Evolutionary conservation across 2,797 vertebrate genomes (phyloP).

Genomic region (Sandelia bainsii): DNA sequence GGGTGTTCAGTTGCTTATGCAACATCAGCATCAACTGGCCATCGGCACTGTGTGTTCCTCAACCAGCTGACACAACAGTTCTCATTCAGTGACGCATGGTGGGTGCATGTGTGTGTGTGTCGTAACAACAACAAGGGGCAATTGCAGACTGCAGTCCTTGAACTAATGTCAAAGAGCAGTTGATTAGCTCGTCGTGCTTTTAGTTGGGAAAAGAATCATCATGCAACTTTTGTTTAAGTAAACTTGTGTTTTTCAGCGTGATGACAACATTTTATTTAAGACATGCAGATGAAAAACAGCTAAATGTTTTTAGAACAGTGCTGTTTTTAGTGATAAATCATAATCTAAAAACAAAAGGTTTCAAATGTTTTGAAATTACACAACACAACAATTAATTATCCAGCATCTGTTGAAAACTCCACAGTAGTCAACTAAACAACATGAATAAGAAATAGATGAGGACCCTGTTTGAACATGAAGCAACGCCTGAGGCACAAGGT

Average conservation of each 20-base stretch:
- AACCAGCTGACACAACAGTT: conserved; percentile 47
- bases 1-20: neutral
- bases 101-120: conserved; percentile 1
- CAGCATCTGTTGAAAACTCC: neutral
- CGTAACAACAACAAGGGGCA: conserved; percentile 7
- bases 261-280: too few relatives aligned
- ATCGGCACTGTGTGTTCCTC: conserved; percentile 26
- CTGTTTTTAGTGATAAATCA: neutral
- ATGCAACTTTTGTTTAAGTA: too few relatives aligned
- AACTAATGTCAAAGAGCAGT: too few relatives aligned
- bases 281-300: too few relatives aligned
- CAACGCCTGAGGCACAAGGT: conserved; percentile 34
- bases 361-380: neutral
- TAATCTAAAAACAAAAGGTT: neutral
- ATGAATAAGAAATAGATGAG: conserved; percentile 40
- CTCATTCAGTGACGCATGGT: conserved; percentile 26
- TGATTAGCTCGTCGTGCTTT: too few relatives aligned
- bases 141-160: too few relatives aligned
- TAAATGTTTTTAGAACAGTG: too few relatives aligned
- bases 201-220: too few relatives aligned
- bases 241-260: too few relatives aligned
- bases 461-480: conserved; percentile 34
- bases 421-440: conserved; percentile 4
- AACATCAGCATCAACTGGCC: conserved; percentile 50
- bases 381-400: neutral